Conservation (phyloP, 1,140 invertebrate species). For the Eupristina koningsbergeri region DNA sequence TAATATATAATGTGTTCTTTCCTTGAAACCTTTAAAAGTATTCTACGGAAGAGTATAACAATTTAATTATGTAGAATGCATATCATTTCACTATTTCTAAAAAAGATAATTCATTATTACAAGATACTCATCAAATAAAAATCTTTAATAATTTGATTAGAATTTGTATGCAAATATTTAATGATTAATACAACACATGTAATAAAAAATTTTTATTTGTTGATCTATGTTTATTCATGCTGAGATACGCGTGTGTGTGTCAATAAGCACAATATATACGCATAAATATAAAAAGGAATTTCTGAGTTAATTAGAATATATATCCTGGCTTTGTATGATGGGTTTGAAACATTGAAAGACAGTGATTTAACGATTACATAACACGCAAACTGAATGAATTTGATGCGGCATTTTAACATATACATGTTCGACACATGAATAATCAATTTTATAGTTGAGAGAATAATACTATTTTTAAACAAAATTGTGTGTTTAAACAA, state of each 20-base stretch:
- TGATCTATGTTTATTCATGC: no score
- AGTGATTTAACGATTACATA: conserved; percentile 31
- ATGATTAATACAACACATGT: no score
- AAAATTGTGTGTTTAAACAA: no score
- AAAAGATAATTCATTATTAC: no score
- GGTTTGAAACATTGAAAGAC: conserved; percentile 17
- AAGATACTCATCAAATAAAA: no score
- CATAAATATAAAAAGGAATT: background rate
- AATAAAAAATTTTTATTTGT: no score
- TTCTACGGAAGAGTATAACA: background rate
- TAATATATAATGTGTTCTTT: background rate
- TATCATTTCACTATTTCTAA: background rate
- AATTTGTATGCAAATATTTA: no score
- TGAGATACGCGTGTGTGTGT: no score
- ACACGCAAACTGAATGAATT: conserved; percentile 18
- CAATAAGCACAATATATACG: no score
- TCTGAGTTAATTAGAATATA: background rate
- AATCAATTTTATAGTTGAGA: background rate
- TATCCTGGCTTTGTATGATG: conserved; percentile 3
- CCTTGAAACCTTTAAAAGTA: background rate
- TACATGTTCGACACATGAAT: background rate
- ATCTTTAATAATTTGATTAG: no score
- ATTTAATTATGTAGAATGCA: no score
- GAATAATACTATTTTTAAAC: background rate
- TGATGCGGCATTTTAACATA: background rate